Evolutionary conservation across 2,113 vertebrate species (phyloP), one percentile per base, ranked within the genome.

Genomic region (Sterna hirundo): DNA sequence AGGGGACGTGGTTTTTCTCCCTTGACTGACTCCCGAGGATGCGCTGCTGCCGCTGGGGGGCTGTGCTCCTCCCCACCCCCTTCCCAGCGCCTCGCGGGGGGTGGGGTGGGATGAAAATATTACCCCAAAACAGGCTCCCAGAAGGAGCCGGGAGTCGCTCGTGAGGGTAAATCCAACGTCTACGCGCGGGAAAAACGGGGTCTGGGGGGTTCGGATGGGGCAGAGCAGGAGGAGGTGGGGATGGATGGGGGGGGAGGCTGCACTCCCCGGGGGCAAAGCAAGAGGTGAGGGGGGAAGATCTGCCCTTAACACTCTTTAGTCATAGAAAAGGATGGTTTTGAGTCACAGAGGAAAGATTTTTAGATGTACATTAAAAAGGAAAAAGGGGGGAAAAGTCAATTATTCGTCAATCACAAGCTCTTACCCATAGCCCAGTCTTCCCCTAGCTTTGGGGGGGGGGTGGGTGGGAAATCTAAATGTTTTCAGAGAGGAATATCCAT

Each of bases 41-140:
- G 74, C 10, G 64, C 15, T 5, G 82, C 30, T 13, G 81, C 89
- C 6, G 46, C n/a, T 7, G 71, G 40, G 9, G 38, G 79, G 72
- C 16, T 25, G 25, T 2, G 34, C 49, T 76, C 34, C 6, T 72
- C 42, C 58, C 62, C 55, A 40, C 44, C 54, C 51, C 78, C 57
- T 54, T 27, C 62, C 78, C 36, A 23, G 44, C 0, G 0, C 30
- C 4, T 2, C 5, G 3, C 4, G 30, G 11, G 68, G 47, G 55
- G 18, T 38, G 74, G 47, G 55, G 23, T 9, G 17, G 30, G 60
- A n/a, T 32, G n/a, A 8, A 57, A 15, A 42, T 2, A 29, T 25
- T 2, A 47, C 55, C 87, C 75, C 55, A 18, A 79, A 85, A 47
- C 3, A 18, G 25, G 64, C 19, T 72, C 34, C 65, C 20, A 6